Base-by-base conservation (phyloP, 2,888 invertebrate genomes). In the Orchesella flavescens region DNA sequence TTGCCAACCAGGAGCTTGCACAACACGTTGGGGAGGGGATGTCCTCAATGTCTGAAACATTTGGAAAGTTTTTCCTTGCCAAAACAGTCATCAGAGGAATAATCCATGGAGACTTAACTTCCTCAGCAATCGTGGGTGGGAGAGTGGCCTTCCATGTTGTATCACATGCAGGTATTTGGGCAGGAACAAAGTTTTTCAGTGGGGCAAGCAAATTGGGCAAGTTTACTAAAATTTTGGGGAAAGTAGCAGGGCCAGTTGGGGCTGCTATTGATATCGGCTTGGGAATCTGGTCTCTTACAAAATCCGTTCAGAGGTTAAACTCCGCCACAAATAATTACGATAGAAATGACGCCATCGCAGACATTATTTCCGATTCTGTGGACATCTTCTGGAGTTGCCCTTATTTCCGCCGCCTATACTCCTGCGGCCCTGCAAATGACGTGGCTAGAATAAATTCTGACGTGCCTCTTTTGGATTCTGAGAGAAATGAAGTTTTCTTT, bases 261-360 rank as follows among this genome's bases (percentile, higher is more conserved):
- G 75, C 61, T 21, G 21, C 53, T 0, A 53, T 23, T 0, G 82
- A 82, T 49, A 43, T 76, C n/a, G 82, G 76, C 3, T 57, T 82
- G 7, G 71, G 71, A n/a, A 34, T 53, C 0, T 76, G 55, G 34
- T 15, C 34, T 12, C 19, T 82, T 2, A 17, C 71, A 5, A 76
- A 68, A 21, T 68, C 82, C 4, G 17, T 76, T 17, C 1, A 34
- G 17, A 21, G 43, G 0, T 19, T 79, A 4, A 34, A 53, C 1
- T 24, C 72, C 17, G 55, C 65, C 0, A 76, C 63, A 0, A 65
- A 53, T 19, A 80, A 69, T 55, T 80, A 17, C n/a, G 80, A 86
- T 0, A 72, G 57, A 19, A 69, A 83, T 49, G 86, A 83, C 13
- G 86, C 86, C 4, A 77, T 86, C 4, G 83, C 83, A 7, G 78